Percentiles rank a stretch among this genome's conserved stretches.
These are phyloP conservation scores for Apocheima hispidaria DNA, from an alignment of 2,888 invertebrate species.

Conservation along the genomic window DNA sequence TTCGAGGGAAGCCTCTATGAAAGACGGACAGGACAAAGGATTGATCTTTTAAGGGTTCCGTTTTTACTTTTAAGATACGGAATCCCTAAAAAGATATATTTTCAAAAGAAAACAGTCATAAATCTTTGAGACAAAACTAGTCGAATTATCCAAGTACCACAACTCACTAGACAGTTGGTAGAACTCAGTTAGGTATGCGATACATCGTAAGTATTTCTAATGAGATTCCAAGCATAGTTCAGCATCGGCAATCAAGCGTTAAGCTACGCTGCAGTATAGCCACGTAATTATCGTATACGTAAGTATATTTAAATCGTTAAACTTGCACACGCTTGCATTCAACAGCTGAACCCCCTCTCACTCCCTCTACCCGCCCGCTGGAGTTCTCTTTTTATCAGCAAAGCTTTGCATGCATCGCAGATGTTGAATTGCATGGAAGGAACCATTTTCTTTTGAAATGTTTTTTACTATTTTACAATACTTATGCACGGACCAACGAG, in stretches of 20 bases:
- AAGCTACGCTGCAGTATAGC: background rate
- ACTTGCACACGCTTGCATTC: conserved; percentile 18
- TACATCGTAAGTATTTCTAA: conserved; percentile 16
- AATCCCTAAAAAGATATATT: too few species aligned
- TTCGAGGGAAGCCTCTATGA: too few species aligned
- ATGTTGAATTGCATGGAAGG: conserved; percentile 5
- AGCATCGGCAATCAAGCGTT: conserved; percentile 16
- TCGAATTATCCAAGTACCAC: background rate
- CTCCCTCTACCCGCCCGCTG: background rate
- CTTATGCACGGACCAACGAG: too few species aligned
- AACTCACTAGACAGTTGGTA: background rate
- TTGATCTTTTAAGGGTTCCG: too few species aligned
- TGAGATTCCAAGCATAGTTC: conserved; percentile 22
- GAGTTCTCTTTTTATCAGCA: conserved; percentile 18
- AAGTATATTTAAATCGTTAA: conserved; percentile 21
- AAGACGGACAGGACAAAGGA: too few species aligned
- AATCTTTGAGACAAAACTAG: too few species aligned
- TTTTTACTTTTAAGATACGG: too few species aligned
- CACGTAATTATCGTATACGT: conserved; percentile 14
- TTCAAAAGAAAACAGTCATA: too few species aligned
- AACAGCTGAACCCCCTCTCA: conserved; percentile 12
- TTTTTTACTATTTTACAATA: too few species aligned
- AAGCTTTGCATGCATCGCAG: conserved; percentile 6
- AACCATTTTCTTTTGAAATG: background rate
- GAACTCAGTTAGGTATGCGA: background rate